Base-by-base conservation (phyloP, 2,113 vertebrate species). In the Zootoca vivipara region DNA sequence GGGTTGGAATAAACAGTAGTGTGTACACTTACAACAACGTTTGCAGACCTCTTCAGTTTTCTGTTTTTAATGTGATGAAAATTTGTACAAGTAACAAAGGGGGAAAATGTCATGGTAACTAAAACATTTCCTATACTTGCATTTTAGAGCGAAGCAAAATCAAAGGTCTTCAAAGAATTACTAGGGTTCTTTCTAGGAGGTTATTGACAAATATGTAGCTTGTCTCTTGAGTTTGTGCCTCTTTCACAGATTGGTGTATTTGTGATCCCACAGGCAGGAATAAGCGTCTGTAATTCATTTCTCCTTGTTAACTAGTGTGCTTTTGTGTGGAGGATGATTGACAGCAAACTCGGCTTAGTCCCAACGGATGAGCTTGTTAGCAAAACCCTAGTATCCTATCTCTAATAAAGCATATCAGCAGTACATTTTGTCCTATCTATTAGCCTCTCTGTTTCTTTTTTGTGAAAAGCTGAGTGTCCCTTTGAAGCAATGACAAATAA, bases 391-490 rank as follows among this genome's bases (percentile, higher is more conserved):
- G 97, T 96, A 98, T 97, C 96, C 97, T 97, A 97, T 97, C 96
- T 96, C 96, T 97, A 97, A 98, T 98, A 97, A 98, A 98, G 97
- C 97, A 97, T 97, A 97, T 97, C 97, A 97, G 97, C 97, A 97
- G 97, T 97, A 97, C 97, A 98, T 98, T 97, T 97, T 97, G 96
- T 97, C 97, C 97, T 96, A 96, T 97, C 97, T 98, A 98, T 98
- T 98, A 98, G 98, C 97, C 97, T 98, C 97, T 97, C 97, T 97
- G 97, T 98, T 98, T 98, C 97, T 97, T 97, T 97, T 97, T 97
- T 97, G 97, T 97, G 97, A 98, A 97, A 97, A 97, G 97, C 97
- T 98, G 97, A 97, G 97, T 97, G 97, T 97, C 97, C 97, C 97
- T 98, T 98, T 98, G 97, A 98, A 97, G 97, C 97, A 95, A 96